Evolutionary conservation across 2,888 invertebrate genomes (phyloP).

Genomic region (Parochlus steinenii): DNA sequence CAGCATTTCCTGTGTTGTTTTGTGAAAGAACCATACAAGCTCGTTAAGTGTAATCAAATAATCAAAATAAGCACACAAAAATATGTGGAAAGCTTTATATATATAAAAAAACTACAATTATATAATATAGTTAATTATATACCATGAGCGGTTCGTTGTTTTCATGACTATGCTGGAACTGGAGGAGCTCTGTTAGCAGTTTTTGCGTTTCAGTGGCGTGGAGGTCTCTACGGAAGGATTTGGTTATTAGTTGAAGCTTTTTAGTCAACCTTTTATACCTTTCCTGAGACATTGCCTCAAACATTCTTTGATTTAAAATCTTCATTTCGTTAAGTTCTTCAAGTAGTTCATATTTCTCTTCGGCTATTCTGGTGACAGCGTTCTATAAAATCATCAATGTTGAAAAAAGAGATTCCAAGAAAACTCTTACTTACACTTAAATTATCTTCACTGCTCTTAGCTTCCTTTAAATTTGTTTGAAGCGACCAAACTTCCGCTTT

Average conservation of each 20-base stretch:
- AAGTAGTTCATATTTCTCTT: constrained; percentile 22
- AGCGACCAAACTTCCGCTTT: constrained; percentile 24
- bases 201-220: no score
- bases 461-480: constrained; percentile 19
- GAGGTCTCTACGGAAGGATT: no score
- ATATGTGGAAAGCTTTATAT: not conserved
- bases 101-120: not conserved
- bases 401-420: not conserved
- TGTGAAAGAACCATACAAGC: not conserved
- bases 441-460: constrained; percentile 20
- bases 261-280: constrained; percentile 17
- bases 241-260: no score
- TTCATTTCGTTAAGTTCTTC: constrained; percentile 21
- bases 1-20: constrained; percentile 7
- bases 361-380: constrained; percentile 21
- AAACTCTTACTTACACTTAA: constrained; percentile 17
- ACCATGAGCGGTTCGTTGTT: not conserved
- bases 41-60: not conserved
- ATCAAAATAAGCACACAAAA: not conserved
- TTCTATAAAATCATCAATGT: constrained; percentile 12
- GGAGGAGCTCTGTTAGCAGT: no score
- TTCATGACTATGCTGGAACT: no score
- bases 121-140: no score
- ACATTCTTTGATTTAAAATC: constrained; percentile 19
- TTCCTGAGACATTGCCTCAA: constrained; percentile 20